phyloP scores from a whole-genome alignment of 2,888 invertebrate genomes.

The Candidula unifasciata region DNA sequence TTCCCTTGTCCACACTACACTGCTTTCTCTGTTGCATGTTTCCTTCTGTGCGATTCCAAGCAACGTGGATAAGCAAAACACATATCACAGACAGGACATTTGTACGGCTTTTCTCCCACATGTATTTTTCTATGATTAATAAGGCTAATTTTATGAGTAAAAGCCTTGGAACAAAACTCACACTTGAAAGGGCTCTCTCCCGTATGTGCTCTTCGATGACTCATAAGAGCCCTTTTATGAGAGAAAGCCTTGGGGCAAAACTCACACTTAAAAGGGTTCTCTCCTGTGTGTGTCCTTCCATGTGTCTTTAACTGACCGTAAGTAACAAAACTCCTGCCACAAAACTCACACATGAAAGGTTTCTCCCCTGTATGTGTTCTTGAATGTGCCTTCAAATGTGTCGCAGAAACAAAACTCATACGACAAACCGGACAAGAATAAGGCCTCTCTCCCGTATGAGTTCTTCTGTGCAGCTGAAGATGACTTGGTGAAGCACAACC shows the following conservation, averaged over 20 bases:
- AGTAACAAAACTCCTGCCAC: neutral
- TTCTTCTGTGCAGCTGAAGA: neutral
- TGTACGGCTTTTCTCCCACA: neutral
- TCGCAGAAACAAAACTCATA: neutral
- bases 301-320: neutral
- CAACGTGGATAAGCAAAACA: neutral
- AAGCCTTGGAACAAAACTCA: neutral
- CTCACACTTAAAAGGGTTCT: neutral
- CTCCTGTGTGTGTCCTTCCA: neutral
- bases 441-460: neutral
- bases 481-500: neutral
- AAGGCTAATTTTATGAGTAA: neutral
- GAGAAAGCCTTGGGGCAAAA: neutral
- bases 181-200: neutral
- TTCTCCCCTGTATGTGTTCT: neutral
- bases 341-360: constrained; percentile 5
- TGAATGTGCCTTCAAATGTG: neutral
- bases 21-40: neutral
- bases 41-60: neutral
- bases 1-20: too few species aligned
- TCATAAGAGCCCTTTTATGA: neutral
- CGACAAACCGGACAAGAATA: neutral
- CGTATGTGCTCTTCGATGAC: neutral
- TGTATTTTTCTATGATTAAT: neutral
- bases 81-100: neutral